Conservation (phyloP, 30 jellyfish, hydroid and myxozoan genomes). For the Hydra vulgaris region DNA sequence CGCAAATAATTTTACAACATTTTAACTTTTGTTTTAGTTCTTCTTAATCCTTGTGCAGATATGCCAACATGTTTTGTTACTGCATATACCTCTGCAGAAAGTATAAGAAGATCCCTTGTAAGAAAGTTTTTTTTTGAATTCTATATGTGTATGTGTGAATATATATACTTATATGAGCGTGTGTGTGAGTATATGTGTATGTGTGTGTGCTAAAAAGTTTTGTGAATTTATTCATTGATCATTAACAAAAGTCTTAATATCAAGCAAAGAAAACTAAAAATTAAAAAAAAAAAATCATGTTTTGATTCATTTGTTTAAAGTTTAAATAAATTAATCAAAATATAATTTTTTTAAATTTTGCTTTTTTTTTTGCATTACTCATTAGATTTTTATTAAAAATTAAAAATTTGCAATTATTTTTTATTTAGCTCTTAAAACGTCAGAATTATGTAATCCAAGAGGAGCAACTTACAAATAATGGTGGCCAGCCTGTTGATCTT, state of each 20-base stretch:
- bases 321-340: too few relatives aligned
- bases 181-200: too few relatives aligned
- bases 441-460: conserved; percentile 31
- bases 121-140: conserved; percentile 24
- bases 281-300: too few relatives aligned
- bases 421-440: conserved; percentile 59
- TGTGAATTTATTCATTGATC: neutral
- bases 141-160: neutral
- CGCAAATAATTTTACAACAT: too few relatives aligned
- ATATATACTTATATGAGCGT: neutral
- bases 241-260: neutral
- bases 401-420: too few relatives aligned
- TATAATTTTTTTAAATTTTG: too few relatives aligned
- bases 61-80: conserved; percentile 55
- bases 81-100: conserved; percentile 82
- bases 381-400: too few relatives aligned
- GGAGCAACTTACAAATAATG: conserved; percentile 6
- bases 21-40: conserved; percentile 4
- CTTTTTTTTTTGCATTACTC: too few relatives aligned
- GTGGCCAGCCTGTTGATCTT: neutral
- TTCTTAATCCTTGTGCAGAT: conserved; percentile 37
- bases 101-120: conserved; percentile 63
- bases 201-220: neutral
- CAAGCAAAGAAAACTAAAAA: too few relatives aligned
- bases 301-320: too few relatives aligned